phyloP scores from a whole-genome alignment of 2,797 vertebrate species.

The Neosilurus hyrtlii region DNA sequence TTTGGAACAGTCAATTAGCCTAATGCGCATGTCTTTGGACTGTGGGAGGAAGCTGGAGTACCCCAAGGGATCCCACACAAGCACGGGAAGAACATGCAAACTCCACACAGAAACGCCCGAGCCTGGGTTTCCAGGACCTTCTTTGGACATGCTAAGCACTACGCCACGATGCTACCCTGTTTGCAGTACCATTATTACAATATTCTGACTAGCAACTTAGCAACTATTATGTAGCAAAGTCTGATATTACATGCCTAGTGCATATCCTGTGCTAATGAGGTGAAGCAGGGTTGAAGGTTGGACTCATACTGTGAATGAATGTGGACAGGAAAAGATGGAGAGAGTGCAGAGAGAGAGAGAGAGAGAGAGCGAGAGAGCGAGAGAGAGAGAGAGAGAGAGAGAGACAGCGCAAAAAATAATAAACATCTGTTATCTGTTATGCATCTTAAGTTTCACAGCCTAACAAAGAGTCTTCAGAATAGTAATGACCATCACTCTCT shows the following conservation, averaged over 20 bases:
- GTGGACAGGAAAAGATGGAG: background rate
- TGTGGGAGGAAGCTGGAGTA: too few species aligned
- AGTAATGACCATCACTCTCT: conserved; percentile 66
- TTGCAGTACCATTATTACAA: background rate
- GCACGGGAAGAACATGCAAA: too few species aligned
- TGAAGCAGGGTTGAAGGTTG: background rate
- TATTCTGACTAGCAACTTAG: background rate
- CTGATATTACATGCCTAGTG: background rate
- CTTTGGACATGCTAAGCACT: too few species aligned
- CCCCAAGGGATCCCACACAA: too few species aligned
- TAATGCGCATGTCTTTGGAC: too few species aligned
- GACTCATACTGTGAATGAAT: background rate
- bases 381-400: too few species aligned
- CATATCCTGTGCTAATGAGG: background rate
- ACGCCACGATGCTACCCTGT: too few species aligned
- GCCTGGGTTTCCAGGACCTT: too few species aligned
- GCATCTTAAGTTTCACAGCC: conserved; percentile 22
- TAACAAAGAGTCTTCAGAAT: conserved; percentile 55
- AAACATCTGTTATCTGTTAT: background rate
- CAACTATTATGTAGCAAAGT: background rate
- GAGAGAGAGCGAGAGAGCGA: too few species aligned
- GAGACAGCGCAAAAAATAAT: background rate
- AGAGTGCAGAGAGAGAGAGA: background rate
- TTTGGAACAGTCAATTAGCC: too few species aligned
- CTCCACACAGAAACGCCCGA: too few species aligned